These are phyloP conservation scores for Dallia pectoralis DNA, from an alignment of 2,797 vertebrate species.

Conservation along the genomic window DNA sequence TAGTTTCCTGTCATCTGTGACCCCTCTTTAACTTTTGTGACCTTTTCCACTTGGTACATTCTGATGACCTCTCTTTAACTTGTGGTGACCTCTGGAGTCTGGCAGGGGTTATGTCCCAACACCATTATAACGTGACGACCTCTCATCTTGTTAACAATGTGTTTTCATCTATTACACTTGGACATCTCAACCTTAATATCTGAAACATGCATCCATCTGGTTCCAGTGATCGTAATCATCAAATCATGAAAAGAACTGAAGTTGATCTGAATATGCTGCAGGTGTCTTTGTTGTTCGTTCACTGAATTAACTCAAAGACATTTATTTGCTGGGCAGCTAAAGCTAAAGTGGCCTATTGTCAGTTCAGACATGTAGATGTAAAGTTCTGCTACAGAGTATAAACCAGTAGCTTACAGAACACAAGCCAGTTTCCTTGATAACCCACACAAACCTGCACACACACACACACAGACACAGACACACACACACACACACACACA, in stretches of 20 bases:
- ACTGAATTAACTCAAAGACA: neutral
- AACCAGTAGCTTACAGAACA: constrained; percentile 39
- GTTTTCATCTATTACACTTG: neutral
- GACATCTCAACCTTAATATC: neutral
- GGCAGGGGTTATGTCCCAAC: constrained; percentile 54
- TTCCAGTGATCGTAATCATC: neutral
- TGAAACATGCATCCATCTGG: neutral
- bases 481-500: neutral
- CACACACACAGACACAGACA: neutral
- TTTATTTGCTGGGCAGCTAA: constrained; percentile 35
- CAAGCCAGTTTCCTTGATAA: constrained; percentile 32
- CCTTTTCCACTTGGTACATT: constrained; percentile 52
- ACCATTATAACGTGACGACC: constrained; percentile 24
- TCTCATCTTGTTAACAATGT: neutral
- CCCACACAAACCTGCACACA: neutral
- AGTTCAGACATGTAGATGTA: constrained; percentile 45
- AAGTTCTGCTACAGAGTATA: constrained; percentile 61
- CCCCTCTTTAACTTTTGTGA: constrained; percentile 51
- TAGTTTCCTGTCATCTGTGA: constrained; percentile 44
- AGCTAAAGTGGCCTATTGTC: constrained; percentile 49
- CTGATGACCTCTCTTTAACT: constrained; percentile 54
- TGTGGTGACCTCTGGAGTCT: constrained; percentile 47
- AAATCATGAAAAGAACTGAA: neutral
- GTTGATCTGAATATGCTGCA: neutral
- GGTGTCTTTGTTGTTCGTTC: neutral